A percentile compares a stretch with the other conserved stretches of the same genome.
phyloP scores from a whole-genome alignment of 2,888 invertebrate species.

The Drosophila anomelani region DNA sequence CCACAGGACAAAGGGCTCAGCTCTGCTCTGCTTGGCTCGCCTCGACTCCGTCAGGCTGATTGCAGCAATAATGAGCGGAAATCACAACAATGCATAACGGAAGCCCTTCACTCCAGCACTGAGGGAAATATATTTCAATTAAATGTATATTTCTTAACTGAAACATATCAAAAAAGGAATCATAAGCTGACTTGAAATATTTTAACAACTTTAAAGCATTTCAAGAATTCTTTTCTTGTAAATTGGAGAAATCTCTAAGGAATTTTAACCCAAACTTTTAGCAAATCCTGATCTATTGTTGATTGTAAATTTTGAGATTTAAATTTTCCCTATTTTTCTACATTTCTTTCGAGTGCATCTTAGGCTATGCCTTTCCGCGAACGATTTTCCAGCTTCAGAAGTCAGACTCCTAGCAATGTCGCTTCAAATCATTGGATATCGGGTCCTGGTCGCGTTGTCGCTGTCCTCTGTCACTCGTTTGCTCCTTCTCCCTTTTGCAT shows the following conservation, averaged over 20 bases:
- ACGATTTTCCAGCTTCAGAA: constrained; percentile 6
- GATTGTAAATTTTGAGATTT: too few species aligned
- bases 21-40: background rate
- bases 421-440: constrained; percentile 41
- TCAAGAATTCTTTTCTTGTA: background rate
- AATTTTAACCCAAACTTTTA: background rate
- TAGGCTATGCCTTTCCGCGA: background rate
- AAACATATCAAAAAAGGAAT: too few species aligned
- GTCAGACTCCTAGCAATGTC: constrained; percentile 34
- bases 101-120: constrained; percentile 14
- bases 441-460: constrained; percentile 27
- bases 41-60: constrained; percentile 63
- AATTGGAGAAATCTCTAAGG: background rate
- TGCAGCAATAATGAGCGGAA: constrained; percentile 77
- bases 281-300: too few species aligned
- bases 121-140: background rate
- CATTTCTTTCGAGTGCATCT: background rate
- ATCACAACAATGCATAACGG: constrained; percentile 63
- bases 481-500: constrained; percentile 10
- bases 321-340: too few species aligned
- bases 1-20: constrained; percentile 25
- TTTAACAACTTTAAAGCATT: too few species aligned
- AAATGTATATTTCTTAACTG: too few species aligned
- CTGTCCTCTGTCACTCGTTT: constrained; percentile 14
- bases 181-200: background rate